Evolutionary conservation across 2,113 vertebrate genomes (phyloP).

Genomic region (Oncorhynchus clarkii): DNA sequence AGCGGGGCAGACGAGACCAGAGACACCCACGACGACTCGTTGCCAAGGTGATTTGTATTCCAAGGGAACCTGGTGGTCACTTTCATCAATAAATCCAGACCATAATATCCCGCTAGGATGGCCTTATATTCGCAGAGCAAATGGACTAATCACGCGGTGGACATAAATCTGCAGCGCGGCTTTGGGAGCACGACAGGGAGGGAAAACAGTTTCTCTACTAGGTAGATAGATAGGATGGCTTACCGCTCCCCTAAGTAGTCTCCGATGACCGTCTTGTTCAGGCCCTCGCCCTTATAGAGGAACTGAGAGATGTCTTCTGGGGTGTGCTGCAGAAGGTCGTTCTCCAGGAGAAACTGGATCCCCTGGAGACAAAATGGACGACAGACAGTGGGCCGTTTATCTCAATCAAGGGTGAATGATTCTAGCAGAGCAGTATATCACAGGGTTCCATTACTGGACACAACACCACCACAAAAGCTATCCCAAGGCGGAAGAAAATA

Average conservation of each 20-base stretch:
- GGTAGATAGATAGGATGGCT: slow-evolving; percentile 32
- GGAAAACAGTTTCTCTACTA: slow-evolving; percentile 21
- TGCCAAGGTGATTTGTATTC: slow-evolving; percentile 32
- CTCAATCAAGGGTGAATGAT: slow-evolving; percentile 4
- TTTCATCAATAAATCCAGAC: slow-evolving; percentile 49
- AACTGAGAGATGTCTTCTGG: slow-evolving; percentile 96
- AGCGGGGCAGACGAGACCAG: slow-evolving; percentile 12
- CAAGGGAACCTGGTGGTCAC: slow-evolving; percentile 15
- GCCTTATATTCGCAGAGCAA: background rate
- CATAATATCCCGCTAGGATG: slow-evolving; percentile 31
- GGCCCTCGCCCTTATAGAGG: slow-evolving; percentile 96
- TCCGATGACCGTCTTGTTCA: slow-evolving; percentile 97
- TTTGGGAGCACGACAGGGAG: slow-evolving; percentile 4
- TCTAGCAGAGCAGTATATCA: background rate
- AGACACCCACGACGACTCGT: slow-evolving; percentile 16
- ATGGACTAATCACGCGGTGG: slow-evolving; percentile 37
- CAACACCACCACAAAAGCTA: background rate
- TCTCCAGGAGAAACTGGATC: slow-evolving; percentile 96
- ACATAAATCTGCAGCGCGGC: slow-evolving; percentile 32
- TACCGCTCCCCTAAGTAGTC: slow-evolving; percentile 98
- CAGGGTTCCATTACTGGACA: background rate
- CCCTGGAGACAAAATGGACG: slow-evolving; percentile 69
- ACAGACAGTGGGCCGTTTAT: background rate
- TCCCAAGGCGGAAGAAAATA: background rate
- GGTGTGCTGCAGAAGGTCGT: slow-evolving; percentile 93